Evolutionary conservation across 2,797 vertebrate species (phyloP).

Genomic region (Enoplosus armatus): DNA sequence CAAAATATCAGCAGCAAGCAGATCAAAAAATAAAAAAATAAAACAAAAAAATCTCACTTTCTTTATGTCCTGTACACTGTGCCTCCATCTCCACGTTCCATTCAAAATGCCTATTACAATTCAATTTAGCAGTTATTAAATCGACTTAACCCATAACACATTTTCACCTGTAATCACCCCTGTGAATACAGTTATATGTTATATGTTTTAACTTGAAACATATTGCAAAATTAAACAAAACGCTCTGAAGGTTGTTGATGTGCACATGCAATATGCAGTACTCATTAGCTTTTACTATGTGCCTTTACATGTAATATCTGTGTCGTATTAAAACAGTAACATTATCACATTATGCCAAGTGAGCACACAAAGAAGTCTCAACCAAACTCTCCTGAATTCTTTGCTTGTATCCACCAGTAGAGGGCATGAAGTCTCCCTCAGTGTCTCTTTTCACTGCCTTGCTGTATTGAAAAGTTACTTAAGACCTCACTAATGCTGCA

Average conservation of each 20-base stretch:
- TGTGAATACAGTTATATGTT: constrained; percentile 10
- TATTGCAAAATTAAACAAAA: not conserved
- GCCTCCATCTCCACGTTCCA: not conserved
- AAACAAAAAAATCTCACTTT: not conserved
- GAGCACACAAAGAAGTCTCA: not conserved
- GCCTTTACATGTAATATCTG: not conserved
- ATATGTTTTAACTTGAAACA: not conserved
- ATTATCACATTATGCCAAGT: not conserved
- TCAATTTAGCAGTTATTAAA: constrained; percentile 21
- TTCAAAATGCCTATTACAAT: constrained; percentile 22
- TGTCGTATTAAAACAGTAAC: not conserved
- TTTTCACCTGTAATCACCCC: not conserved
- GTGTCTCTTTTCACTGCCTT: constrained; percentile 55
- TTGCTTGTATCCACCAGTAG: constrained; percentile 76
- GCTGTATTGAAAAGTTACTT: constrained; percentile 66
- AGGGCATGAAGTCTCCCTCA: constrained; percentile 73
- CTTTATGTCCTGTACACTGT: not conserved
- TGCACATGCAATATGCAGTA: not conserved
- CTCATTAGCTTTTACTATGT: not conserved
- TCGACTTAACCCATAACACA: constrained; percentile 5
- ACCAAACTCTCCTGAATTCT: constrained; percentile 41
- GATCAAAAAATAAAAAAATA: constrained; percentile 16
- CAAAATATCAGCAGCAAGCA: constrained; percentile 59
- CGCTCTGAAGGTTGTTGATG: not conserved
- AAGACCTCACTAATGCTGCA: constrained; percentile 60